phyloP scores from a whole-genome alignment of 1,140 invertebrate genomes.

The Drosophila ercepeae region DNA sequence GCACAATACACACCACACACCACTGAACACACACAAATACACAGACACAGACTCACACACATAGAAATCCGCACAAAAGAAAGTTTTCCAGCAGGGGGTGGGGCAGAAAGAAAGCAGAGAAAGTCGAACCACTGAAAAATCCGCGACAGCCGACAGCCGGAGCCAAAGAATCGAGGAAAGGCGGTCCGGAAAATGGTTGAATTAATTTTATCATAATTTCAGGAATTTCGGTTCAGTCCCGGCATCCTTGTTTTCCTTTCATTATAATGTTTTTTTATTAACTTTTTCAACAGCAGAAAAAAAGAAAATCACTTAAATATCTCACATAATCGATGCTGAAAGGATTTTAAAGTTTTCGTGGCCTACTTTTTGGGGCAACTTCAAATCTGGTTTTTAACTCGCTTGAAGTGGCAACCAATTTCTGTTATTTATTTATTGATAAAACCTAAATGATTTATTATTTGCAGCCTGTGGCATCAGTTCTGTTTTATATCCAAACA shows the following conservation, averaged over 20 bases:
- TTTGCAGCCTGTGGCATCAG: neutral
- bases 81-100: conserved; percentile 36
- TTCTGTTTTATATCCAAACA: neutral
- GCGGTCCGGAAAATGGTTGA: conserved; percentile 16
- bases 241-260: conserved; percentile 36
- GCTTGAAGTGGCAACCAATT: neutral
- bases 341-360: conserved; percentile 29
- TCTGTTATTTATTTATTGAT: neutral
- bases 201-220: conserved; percentile 44
- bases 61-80: conserved; percentile 41
- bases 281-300: conserved; percentile 11
- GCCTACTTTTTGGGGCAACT: conserved; percentile 47
- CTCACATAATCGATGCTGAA: conserved; percentile 5
- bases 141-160: conserved; percentile 15
- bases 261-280: conserved; percentile 17
- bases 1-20: conserved; percentile 58
- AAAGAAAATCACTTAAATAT: no score
- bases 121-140: conserved; percentile 25
- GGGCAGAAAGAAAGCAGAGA: conserved; percentile 15
- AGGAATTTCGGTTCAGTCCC: neutral
- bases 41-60: conserved; percentile 14
- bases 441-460: neutral
- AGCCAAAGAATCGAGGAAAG: conserved; percentile 26
- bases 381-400: neutral
- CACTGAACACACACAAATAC: conserved; percentile 11